phyloP scores from a whole-genome alignment of 2,888 invertebrate species.

The Desoria tigrina region DNA sequence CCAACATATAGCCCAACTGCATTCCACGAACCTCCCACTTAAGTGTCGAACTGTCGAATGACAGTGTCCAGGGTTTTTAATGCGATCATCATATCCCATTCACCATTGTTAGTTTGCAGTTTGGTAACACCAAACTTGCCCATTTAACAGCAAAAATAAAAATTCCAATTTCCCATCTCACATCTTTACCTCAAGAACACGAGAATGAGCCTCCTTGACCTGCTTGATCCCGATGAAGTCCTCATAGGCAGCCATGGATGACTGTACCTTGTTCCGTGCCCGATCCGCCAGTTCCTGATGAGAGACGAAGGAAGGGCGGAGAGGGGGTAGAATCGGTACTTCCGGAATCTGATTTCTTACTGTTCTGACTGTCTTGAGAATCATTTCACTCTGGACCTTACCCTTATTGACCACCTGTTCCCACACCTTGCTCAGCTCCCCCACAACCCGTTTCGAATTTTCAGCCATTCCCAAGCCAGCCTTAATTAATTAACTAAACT shows the following conservation, averaged over 20 bases:
- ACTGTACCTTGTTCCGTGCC: slow-evolving; percentile 31
- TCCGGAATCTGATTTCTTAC: not conserved
- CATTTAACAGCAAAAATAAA: slow-evolving; percentile 15
- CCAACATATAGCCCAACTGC: too few relatives aligned
- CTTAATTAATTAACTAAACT: too few relatives aligned
- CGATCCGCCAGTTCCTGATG: slow-evolving; percentile 18
- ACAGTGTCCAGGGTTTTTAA: too few relatives aligned
- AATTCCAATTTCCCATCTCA: slow-evolving; percentile 54
- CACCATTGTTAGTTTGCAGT: not conserved
- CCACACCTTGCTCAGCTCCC: slow-evolving; percentile 26
- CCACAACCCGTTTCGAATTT: slow-evolving; percentile 13
- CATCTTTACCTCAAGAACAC: slow-evolving; percentile 71
- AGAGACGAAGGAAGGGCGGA: too few relatives aligned
- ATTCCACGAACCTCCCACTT: too few relatives aligned
- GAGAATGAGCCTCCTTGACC: slow-evolving; percentile 72
- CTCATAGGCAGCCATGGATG: slow-evolving; percentile 63
- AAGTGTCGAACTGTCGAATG: too few relatives aligned
- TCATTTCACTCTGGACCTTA: slow-evolving; percentile 3
- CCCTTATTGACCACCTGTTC: slow-evolving; percentile 25
- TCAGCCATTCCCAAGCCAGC: too few relatives aligned
- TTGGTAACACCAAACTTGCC: too few relatives aligned
- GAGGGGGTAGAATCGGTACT: not conserved
- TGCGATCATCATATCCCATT: not conserved
- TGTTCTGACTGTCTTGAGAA: not conserved
- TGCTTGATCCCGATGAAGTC: slow-evolving; percentile 75